phyloP scores from a whole-genome alignment of 1,140 invertebrate species.

The Magallana angulata region DNA sequence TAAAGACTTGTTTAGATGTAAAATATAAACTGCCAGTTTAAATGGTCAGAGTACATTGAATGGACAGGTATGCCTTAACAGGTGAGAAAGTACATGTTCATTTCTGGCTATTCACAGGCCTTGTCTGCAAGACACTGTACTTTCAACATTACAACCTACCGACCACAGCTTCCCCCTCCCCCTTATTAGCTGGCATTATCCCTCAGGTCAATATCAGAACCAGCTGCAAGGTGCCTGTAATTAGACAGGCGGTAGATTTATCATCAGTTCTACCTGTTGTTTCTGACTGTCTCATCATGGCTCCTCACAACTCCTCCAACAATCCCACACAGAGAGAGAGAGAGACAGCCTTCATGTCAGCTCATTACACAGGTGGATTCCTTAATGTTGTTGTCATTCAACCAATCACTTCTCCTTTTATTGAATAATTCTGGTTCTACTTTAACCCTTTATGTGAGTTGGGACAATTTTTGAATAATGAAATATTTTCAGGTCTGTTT shows the following conservation, averaged over 20 bases:
- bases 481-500: background rate
- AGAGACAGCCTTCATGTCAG: background rate
- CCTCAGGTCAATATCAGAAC: background rate
- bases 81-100: background rate
- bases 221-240: slow-evolving; percentile 9
- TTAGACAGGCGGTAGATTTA: background rate
- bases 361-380: background rate
- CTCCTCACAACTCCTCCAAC: background rate
- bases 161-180: too few relatives aligned
- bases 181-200: background rate
- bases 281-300: background rate
- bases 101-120: background rate
- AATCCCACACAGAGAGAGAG: background rate
- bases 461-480: background rate
- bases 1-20: too few relatives aligned
- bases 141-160: background rate
- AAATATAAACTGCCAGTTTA: too few relatives aligned
- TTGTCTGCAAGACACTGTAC: background rate
- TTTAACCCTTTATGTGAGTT: background rate
- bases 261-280: slow-evolving; percentile 11
- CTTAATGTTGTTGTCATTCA: too few relatives aligned
- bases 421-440: too few relatives aligned
- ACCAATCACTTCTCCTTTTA: too few relatives aligned
- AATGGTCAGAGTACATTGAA: background rate
- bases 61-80: background rate